Percentiles rank a stretch among this genome's conserved stretches.
These are phyloP conservation scores for Allygus modestus DNA, from an alignment of 2,888 invertebrate species.

Conservation along the genomic window DNA sequence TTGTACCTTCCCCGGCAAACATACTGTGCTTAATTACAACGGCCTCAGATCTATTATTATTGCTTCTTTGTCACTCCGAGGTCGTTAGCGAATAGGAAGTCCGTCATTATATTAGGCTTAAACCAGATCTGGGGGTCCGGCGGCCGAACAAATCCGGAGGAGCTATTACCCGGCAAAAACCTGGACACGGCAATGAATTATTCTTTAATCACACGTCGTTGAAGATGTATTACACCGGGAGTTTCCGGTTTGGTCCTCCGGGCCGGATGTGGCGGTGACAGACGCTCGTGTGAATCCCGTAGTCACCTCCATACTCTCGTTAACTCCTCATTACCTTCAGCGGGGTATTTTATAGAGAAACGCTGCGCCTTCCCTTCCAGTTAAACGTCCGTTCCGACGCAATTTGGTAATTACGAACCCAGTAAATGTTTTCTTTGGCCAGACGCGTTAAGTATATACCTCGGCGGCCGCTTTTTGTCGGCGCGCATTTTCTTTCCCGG, in stretches of 20 bases:
- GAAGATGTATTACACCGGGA: conserved; percentile 51
- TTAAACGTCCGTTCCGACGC: conserved; percentile 54
- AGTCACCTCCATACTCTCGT: conserved; percentile 47
- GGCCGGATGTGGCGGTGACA: conserved; percentile 45
- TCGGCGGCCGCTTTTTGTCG: conserved; percentile 53
- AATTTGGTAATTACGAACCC: conserved; percentile 58
- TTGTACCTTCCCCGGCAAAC: conserved; percentile 37
- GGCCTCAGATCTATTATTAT: conserved; percentile 22
- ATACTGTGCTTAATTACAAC: conserved; percentile 35
- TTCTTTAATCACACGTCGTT: conserved; percentile 55
- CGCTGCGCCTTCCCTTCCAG: conserved; percentile 50
- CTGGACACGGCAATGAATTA: conserved; percentile 49
- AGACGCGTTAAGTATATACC: conserved; percentile 57
- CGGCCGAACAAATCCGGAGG: conserved; percentile 36
- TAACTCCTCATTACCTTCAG: conserved; percentile 45
- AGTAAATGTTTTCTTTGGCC: conserved; percentile 59
- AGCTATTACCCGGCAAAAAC: conserved; percentile 53
- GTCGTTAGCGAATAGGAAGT: conserved; percentile 57
- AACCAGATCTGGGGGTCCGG: conserved; percentile 21
- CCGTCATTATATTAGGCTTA: conserved; percentile 51
- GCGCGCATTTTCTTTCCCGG: conserved; percentile 51
- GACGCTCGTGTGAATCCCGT: conserved; percentile 51
- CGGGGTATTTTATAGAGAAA: conserved; percentile 55
- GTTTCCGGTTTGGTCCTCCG: conserved; percentile 23
- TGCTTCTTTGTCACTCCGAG: conserved; percentile 40